Evolutionary conservation across 2,113 vertebrate species (phyloP).

Genomic region (Equus przewalskii): DNA sequence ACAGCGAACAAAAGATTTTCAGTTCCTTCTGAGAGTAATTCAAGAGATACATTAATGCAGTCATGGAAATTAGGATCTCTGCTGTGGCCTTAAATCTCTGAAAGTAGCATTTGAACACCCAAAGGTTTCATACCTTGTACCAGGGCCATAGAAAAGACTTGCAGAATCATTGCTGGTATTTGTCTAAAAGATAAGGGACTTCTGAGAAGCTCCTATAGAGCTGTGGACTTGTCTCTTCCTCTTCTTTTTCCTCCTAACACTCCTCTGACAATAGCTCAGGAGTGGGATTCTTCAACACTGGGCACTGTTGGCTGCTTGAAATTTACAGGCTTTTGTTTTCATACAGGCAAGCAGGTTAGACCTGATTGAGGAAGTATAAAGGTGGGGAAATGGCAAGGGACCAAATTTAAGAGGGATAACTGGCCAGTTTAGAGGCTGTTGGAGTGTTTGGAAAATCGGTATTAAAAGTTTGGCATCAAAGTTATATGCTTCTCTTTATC

Average conservation of each 20-base stretch:
- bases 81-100: background rate
- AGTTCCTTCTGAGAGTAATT: constrained; percentile 24
- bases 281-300: background rate
- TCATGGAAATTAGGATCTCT: background rate
- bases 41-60: background rate
- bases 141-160: background rate
- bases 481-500: background rate
- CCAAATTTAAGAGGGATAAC: background rate
- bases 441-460: background rate
- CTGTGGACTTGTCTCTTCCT: background rate
- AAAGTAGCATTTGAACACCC: background rate
- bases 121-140: background rate
- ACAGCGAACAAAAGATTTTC: background rate
- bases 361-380: background rate
- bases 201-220: background rate
- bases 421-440: background rate
- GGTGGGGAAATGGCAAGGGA: background rate
- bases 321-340: background rate
- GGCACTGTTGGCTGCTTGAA: background rate
- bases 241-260: background rate
- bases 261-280: background rate
- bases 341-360: background rate
- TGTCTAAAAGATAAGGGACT: background rate
- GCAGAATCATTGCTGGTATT: background rate
- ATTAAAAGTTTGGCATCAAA: constrained; percentile 29